Conservation (phyloP, 2,797 vertebrate genomes). For the Coccyzus lansbergi region DNA sequence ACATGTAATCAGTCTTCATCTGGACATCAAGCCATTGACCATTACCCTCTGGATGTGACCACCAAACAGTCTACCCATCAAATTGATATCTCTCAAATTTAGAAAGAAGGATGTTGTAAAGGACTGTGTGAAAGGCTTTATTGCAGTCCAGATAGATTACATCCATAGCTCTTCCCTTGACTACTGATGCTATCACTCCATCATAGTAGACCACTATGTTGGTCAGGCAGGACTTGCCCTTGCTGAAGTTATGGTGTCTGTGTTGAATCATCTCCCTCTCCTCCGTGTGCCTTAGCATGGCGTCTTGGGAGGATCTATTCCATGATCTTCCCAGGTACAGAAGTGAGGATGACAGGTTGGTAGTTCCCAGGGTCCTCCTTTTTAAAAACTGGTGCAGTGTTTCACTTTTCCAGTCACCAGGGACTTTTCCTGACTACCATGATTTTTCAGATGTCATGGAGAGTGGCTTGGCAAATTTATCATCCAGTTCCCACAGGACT, state of each 20-base stretch:
- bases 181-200: background rate
- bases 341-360: no score
- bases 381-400: background rate
- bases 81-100: background rate
- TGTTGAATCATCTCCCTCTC: no score
- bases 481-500: background rate
- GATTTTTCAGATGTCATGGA: background rate
- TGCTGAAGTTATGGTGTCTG: no score
- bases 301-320: no score
- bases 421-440: background rate
- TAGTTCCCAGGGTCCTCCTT: no score
- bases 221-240: no score
- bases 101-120: background rate
- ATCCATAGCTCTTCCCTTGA: background rate
- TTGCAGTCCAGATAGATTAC: no score
- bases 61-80: background rate
- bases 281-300: no score
- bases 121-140: no score
- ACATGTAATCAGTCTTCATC: background rate
- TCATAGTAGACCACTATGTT: background rate
- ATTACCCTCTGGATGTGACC: background rate
- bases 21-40: background rate
- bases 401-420: background rate
- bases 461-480: background rate
- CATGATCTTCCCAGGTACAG: no score